Evolutionary conservation across 2,797 vertebrate species (phyloP).

Genomic region (Tragelaphus eurycerus): DNA sequence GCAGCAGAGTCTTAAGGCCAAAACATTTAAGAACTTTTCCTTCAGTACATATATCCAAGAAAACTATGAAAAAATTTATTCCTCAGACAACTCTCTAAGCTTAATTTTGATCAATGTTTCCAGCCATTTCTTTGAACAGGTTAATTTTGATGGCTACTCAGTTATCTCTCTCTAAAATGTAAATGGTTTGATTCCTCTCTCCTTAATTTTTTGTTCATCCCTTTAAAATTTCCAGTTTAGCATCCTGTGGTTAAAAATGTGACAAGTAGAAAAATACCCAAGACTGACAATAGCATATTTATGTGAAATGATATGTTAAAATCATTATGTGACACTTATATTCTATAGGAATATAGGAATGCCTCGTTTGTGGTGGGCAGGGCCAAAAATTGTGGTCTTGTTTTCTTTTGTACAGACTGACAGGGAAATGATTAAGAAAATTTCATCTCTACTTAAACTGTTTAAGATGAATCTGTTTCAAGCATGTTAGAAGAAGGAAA

Average conservation of each 20-base stretch:
- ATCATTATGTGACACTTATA: not conserved
- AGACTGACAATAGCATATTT: not conserved
- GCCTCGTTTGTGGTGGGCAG: not conserved
- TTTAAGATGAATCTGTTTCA: conserved; percentile 32
- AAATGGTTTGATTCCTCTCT: not conserved
- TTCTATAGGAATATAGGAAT: not conserved
- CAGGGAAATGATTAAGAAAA: conserved; percentile 41
- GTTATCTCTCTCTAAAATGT: not conserved
- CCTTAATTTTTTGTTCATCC: not conserved
- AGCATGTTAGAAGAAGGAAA: conserved; percentile 28
- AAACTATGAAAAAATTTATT: not conserved
- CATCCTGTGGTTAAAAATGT: not conserved
- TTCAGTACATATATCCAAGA: not conserved
- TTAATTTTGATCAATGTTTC: conserved; percentile 18
- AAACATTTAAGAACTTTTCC: not conserved
- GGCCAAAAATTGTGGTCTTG: not conserved
- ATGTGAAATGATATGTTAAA: not conserved
- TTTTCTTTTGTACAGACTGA: conserved; percentile 36
- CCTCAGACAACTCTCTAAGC: not conserved
- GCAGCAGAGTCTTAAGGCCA: not conserved
- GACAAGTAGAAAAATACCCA: not conserved
- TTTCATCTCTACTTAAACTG: not conserved
- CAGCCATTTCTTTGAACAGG: not conserved
- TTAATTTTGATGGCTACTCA: not conserved
- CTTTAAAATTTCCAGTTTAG: not conserved